These are phyloP conservation scores for Nesometra sesokonis DNA, from an alignment of 35 echinoderm and acorn worm genomes.

Conservation along the genomic window DNA sequence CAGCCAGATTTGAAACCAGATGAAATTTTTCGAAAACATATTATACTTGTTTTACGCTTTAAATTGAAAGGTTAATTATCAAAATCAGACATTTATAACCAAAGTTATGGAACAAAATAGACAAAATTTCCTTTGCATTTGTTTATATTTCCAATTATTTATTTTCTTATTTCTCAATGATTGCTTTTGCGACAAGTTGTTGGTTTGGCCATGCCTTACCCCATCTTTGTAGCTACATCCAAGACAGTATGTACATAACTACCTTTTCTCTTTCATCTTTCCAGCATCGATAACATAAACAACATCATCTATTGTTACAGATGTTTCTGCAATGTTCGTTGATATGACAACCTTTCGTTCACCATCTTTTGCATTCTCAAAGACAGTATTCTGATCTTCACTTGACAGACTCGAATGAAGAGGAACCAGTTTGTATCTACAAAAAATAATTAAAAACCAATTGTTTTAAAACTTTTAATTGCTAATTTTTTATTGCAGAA, in stretches of 20 bases:
- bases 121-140: no score
- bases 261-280: conserved; percentile 73
- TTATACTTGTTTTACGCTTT: no score
- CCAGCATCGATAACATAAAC: conserved; percentile 69
- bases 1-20: no score
- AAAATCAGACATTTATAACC: no score
- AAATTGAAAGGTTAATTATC: no score
- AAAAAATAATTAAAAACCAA: background rate
- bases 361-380: conserved; percentile 49
- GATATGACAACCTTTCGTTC: conserved; percentile 57
- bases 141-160: no score
- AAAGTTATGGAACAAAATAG: no score
- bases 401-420: conserved; percentile 57
- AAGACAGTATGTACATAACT: background rate
- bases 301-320: conserved; percentile 61
- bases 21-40: no score
- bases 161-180: no score
- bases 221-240: no score
- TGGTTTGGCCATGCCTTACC: no score
- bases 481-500: background rate
- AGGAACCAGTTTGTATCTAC: conserved; percentile 48
- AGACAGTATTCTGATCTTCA: conserved; percentile 61
- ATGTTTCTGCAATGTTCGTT: conserved; percentile 65
- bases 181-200: no score
- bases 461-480: background rate